Evolutionary conservation across 2,113 vertebrate genomes (phyloP).

Genomic region (Ornithorhynchus anatinus): DNA sequence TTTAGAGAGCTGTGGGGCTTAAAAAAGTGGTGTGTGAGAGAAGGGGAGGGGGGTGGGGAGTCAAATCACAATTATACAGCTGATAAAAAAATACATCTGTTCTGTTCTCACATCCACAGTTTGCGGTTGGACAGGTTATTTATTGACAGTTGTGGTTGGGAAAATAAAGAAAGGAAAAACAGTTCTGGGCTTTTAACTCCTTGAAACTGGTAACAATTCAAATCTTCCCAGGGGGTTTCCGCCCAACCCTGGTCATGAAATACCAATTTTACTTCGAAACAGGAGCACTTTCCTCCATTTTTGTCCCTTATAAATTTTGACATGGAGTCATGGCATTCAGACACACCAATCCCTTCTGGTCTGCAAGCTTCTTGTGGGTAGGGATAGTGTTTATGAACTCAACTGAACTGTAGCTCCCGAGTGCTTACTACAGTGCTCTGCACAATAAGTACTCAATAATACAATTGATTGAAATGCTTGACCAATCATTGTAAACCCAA

Average conservation of each 20-base stretch:
- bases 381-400: no score
- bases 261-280: not conserved
- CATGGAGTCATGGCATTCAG: no score
- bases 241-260: not conserved
- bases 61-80: not conserved
- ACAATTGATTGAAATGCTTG: no score
- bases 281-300: not conserved
- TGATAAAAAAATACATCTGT: not conserved
- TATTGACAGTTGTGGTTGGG: no score
- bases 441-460: no score
- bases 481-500: no score
- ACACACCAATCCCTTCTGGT: no score
- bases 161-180: not conserved
- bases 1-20: not conserved
- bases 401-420: no score
- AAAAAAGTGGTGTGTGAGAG: not conserved
- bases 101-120: not conserved
- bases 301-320: not conserved
- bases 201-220: conserved; percentile 46
- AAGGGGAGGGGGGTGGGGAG: not conserved
- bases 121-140: not conserved
- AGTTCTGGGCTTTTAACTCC: conserved; percentile 12
- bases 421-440: no score
- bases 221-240: conserved; percentile 49
- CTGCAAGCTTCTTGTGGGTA: no score